phyloP scores from a whole-genome alignment of 1,140 invertebrate species.

The Drosophila insularis region DNA sequence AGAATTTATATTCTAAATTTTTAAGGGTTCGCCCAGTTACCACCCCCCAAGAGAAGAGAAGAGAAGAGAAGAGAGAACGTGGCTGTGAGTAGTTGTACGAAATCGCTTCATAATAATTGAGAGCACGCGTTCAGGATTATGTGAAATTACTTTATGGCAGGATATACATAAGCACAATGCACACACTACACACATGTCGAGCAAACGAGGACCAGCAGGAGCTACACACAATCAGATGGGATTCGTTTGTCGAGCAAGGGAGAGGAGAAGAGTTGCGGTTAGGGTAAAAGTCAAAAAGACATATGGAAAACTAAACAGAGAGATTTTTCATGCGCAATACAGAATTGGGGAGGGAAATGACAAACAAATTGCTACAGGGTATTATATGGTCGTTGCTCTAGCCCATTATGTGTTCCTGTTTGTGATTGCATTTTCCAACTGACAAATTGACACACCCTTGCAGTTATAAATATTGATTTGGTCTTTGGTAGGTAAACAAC shows the following conservation, averaged over 20 bases:
- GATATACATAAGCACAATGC: slow-evolving; percentile 15
- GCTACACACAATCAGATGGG: neutral
- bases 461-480: slow-evolving; percentile 64
- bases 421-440: slow-evolving; percentile 11
- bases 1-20: too few species aligned
- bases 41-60: neutral
- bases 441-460: slow-evolving; percentile 36
- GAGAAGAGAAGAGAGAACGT: neutral
- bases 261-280: slow-evolving; percentile 15
- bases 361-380: neutral
- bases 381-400: neutral
- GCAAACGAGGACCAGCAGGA: neutral
- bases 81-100: neutral
- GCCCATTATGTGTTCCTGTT: neutral
- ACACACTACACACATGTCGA: neutral
- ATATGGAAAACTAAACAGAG: slow-evolving; percentile 4
- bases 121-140: slow-evolving; percentile 71
- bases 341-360: neutral
- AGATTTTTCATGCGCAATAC: neutral
- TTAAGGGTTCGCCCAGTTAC: neutral
- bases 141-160: slow-evolving; percentile 66
- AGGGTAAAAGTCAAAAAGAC: slow-evolving; percentile 50
- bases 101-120: slow-evolving; percentile 70
- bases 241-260: neutral
- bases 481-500: slow-evolving; percentile 23